Conservation (phyloP, 2,113 vertebrate genomes). For the Gavia stellata region DNA sequence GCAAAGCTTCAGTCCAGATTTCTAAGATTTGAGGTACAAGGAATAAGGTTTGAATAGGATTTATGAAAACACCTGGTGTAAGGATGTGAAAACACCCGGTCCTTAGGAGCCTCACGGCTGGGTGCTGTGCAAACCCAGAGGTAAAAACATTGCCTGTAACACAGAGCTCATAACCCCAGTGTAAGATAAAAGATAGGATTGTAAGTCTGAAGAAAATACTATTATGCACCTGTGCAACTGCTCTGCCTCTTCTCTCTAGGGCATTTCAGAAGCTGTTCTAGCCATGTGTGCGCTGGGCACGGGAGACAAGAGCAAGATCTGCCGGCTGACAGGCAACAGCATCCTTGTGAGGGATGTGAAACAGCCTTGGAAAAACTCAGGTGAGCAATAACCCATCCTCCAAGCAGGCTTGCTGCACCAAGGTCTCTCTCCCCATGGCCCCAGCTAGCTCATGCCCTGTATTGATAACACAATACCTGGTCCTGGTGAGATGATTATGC, state of each 20-base stretch:
- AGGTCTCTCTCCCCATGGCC: background rate
- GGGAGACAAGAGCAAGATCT: background rate
- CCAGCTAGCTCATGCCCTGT: background rate
- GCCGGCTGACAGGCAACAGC: background rate
- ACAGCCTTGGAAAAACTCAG: background rate
- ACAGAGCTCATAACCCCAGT: background rate
- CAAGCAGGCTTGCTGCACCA: background rate
- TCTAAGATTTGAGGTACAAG: background rate
- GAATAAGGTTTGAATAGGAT: background rate
- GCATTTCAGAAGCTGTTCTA: background rate
- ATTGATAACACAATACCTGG: background rate
- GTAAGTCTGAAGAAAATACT: background rate
- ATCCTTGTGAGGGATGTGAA: background rate
- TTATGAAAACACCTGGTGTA: background rate
- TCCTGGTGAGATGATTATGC: background rate
- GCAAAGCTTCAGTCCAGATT: background rate
- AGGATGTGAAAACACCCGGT: background rate
- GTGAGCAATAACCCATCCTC: background rate
- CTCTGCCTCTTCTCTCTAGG: background rate
- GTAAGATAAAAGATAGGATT: background rate
- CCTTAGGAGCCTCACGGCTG: background rate
- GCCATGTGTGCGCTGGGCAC: fast-evolving
- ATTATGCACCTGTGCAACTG: background rate
- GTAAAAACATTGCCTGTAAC: background rate
- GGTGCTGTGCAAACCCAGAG: background rate